phyloP scores from a whole-genome alignment of 64 coral and sea anemone species.

The Astreopora myriophthalma region DNA sequence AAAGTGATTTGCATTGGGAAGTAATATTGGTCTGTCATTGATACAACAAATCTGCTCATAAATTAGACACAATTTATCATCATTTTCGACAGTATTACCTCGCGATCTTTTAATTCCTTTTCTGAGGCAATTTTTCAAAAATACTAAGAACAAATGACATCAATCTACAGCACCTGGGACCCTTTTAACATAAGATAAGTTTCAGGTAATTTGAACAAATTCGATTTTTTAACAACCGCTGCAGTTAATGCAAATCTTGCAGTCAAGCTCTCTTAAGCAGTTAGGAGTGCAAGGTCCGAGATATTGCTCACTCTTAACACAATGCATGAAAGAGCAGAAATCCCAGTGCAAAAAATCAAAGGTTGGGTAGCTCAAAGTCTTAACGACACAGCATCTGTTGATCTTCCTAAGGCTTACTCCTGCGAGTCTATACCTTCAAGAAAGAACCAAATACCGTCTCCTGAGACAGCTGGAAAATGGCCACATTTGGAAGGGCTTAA shows the following conservation, averaged over 20 bases:
- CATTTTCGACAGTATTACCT: background rate
- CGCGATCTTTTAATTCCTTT: background rate
- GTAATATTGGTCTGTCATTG: too few species aligned
- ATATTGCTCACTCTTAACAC: conserved; percentile 38
- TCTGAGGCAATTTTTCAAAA: background rate
- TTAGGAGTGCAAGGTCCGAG: conserved; percentile 12
- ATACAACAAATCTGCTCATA: too few species aligned
- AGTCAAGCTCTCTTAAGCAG: background rate
- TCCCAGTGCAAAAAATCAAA: conserved; percentile 17
- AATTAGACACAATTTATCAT: background rate
- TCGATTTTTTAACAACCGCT: background rate
- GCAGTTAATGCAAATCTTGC: background rate
- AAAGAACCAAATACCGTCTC: conserved; percentile 59
- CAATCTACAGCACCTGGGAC: conserved; percentile 8
- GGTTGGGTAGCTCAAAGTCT: conserved; percentile 20
- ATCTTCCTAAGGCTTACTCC: conserved; percentile 45
- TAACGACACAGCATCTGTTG: conserved; percentile 8
- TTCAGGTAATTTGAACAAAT: conserved; percentile 5
- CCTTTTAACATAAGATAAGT: background rate
- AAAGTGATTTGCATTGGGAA: too few species aligned
- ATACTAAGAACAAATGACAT: conserved; percentile 1
- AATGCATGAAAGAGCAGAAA: conserved; percentile 45
- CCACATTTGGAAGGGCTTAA: conserved; percentile 41
- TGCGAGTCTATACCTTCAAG: conserved; percentile 34
- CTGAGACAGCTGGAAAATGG: conserved; percentile 27